phyloP scores from a whole-genome alignment of 2,797 vertebrate species.

The Benthosema pterotum region DNA sequence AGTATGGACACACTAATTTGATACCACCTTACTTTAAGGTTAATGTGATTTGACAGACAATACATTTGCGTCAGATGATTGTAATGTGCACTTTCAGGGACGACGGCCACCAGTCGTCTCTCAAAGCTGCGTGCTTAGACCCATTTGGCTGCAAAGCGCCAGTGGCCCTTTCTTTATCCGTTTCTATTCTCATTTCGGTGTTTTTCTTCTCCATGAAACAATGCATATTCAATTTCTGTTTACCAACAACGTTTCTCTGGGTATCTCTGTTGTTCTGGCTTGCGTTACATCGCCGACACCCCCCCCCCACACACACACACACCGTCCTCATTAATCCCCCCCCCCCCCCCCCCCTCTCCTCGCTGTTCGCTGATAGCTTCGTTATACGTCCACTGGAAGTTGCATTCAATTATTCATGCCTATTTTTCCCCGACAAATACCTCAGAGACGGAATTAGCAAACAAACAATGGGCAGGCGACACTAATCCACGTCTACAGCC shows the following conservation, averaged over 20 bases:
- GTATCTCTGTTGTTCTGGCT: slow-evolving; percentile 64
- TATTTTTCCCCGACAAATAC: slow-evolving; percentile 79
- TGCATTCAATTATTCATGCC: slow-evolving; percentile 82
- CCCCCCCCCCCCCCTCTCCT: slow-evolving; percentile 43
- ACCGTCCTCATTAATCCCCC: slow-evolving; percentile 76
- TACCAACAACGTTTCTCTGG: slow-evolving; percentile 58
- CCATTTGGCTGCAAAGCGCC: slow-evolving; percentile 51
- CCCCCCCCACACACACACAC: not conserved
- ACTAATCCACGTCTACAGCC: slow-evolving; percentile 79
- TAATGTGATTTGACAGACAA: slow-evolving; percentile 20
- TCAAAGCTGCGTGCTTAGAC: slow-evolving; percentile 50
- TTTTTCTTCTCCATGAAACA: slow-evolving; percentile 33
- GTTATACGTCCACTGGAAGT: slow-evolving; percentile 79
- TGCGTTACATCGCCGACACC: slow-evolving; percentile 54
- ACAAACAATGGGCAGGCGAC: slow-evolving; percentile 80
- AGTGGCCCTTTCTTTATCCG: slow-evolving; percentile 39
- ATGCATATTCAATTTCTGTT: slow-evolving; percentile 68
- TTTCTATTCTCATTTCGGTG: slow-evolving; percentile 42
- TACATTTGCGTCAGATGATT: slow-evolving; percentile 32
- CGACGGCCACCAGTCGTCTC: slow-evolving; percentile 23
- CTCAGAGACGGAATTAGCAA: slow-evolving; percentile 83
- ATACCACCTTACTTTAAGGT: slow-evolving; percentile 6
- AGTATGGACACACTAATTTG: not conserved
- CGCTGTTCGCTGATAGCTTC: slow-evolving; percentile 69
- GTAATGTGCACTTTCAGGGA: slow-evolving; percentile 28